A percentile compares a stretch with the other conserved stretches of the same genome.
phyloP scores from a whole-genome alignment of 1,140 invertebrate species.

The Eufriesea mexicana region DNA sequence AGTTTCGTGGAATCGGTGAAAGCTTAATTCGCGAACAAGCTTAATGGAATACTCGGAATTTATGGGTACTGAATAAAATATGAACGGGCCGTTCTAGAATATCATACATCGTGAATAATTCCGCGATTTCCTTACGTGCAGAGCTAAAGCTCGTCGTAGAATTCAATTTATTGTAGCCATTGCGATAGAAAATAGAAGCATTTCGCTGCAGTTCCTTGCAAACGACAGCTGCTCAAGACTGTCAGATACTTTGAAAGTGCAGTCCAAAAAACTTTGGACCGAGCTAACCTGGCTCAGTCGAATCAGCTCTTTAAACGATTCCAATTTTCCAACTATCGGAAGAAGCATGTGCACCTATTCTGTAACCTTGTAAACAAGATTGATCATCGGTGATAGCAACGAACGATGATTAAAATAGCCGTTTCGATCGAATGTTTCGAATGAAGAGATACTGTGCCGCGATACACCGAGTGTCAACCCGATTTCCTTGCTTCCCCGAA shows the following conservation, averaged over 20 bases:
- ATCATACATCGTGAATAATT: conserved; percentile 61
- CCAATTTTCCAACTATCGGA: background rate
- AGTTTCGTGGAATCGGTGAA: background rate
- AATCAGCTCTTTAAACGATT: background rate
- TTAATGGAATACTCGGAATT: conserved; percentile 62
- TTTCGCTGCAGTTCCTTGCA: too few species aligned
- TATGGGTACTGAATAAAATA: conserved; percentile 62
- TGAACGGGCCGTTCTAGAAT: conserved; percentile 43
- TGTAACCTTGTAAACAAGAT: too few species aligned
- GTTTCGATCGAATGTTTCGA: too few species aligned
- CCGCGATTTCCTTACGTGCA: conserved; percentile 31
- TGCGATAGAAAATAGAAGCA: background rate
- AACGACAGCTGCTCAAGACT: too few species aligned
- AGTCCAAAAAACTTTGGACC: background rate
- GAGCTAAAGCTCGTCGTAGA: background rate
- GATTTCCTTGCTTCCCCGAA: background rate
- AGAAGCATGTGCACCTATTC: too few species aligned
- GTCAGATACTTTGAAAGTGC: too few species aligned
- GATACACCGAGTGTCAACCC: background rate
- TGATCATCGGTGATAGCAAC: too few species aligned
- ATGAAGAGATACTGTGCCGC: too few species aligned
- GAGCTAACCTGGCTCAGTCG: background rate
- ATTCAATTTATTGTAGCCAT: conserved; percentile 33
- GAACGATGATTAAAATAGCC: too few species aligned
- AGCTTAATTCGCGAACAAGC: conserved; percentile 37